These are phyloP conservation scores for Belgica antarctica DNA, from an alignment of 2,888 invertebrate genomes.

Conservation along the genomic window DNA sequence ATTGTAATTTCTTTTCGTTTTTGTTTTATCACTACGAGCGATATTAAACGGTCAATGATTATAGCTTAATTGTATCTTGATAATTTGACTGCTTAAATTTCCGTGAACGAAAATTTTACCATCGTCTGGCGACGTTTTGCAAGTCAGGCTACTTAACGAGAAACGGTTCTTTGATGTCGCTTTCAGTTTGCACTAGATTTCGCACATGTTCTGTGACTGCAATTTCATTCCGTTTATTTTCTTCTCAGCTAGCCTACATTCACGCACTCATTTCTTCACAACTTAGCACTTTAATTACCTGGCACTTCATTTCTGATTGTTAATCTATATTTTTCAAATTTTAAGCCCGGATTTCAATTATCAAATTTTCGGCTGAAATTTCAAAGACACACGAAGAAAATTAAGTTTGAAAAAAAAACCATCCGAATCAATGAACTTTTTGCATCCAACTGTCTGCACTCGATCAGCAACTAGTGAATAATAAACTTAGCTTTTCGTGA, in stretches of 20 bases:
- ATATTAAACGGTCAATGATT: background rate
- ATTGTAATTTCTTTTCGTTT: background rate
- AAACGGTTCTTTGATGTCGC: slow-evolving; percentile 30
- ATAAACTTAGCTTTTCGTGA: slow-evolving; percentile 32
- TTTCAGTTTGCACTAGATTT: slow-evolving; percentile 4
- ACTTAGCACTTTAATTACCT: slow-evolving; percentile 23
- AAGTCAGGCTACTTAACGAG: background rate
- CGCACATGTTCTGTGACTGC: slow-evolving; percentile 1
- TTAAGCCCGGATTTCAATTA: background rate
- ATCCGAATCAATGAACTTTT: slow-evolving; percentile 15
- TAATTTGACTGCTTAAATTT: slow-evolving; percentile 4
- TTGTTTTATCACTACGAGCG: no score
- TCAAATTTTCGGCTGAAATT: background rate
- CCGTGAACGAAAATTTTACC: slow-evolving; percentile 8
- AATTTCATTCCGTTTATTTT: background rate
- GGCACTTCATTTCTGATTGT: slow-evolving; percentile 15
- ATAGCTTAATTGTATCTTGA: background rate
- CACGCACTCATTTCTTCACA: slow-evolving; percentile 12
- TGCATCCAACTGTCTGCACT: slow-evolving; percentile 30
- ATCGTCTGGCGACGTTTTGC: background rate
- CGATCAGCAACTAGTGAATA: slow-evolving; percentile 34
- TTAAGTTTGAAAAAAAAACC: slow-evolving; percentile 2
- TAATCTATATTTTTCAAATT: background rate
- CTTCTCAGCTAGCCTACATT: slow-evolving; percentile 13
- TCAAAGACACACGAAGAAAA: no score